Conservation (phyloP, 2,113 vertebrate species). For the Ochotona curzoniae region DNA sequence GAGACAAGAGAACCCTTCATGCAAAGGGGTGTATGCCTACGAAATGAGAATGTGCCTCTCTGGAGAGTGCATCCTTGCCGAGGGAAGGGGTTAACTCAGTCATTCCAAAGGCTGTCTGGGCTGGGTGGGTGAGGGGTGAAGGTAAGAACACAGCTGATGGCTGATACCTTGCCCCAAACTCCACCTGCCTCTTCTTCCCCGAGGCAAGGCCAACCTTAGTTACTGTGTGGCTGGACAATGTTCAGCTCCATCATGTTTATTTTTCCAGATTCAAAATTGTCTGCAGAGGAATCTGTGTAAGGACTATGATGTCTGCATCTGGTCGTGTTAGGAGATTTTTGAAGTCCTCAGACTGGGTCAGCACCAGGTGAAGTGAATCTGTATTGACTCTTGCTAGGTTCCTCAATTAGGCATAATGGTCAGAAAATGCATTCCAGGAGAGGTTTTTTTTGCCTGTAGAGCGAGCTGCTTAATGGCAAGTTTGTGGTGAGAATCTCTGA, state of each 20-base stretch:
- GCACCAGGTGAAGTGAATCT: not conserved
- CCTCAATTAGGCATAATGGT: not conserved
- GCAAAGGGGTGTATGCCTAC: fast-evolving
- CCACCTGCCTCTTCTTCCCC: not conserved
- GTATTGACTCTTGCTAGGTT: not conserved
- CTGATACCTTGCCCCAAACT: not conserved
- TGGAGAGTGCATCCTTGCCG: not conserved
- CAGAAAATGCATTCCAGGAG: not conserved
- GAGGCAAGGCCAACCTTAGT: not conserved
- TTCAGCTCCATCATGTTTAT: not conserved
- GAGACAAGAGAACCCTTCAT: not conserved
- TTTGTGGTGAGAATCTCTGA: not conserved
- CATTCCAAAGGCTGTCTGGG: too few relatives aligned
- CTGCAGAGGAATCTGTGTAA: not conserved
- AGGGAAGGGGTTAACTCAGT: not conserved
- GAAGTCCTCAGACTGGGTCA: not conserved
- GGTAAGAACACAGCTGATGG: not conserved
- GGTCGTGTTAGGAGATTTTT: not conserved
- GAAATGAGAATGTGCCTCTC: not conserved
- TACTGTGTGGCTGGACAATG: not conserved
- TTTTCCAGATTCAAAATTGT: not conserved
- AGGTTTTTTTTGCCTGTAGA: not conserved
- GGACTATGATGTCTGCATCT: not conserved
- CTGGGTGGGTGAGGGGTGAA: not conserved
- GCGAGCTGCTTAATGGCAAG: not conserved